Conservation (phyloP, 2,888 invertebrate species). For the Synergus gifuensis region DNA sequence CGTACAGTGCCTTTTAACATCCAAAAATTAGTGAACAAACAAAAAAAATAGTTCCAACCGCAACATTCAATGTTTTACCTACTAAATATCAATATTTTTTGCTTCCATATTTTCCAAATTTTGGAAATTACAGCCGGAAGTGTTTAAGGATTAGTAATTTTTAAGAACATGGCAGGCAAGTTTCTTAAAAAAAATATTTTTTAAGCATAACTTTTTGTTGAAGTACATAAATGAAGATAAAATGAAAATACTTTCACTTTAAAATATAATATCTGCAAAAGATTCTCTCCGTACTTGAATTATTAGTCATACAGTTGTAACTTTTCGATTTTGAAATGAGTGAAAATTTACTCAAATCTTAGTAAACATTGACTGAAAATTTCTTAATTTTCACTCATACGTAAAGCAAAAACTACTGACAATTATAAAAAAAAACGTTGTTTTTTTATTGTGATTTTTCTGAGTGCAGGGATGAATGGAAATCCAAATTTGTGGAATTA, state of each 20-base stretch:
- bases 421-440: background rate
- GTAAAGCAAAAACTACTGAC: background rate
- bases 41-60: background rate
- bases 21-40: background rate
- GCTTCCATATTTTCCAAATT: background rate
- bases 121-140: background rate
- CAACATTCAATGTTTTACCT: background rate
- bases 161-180: conserved; percentile 2
- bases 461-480: too few species aligned
- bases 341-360: too few species aligned
- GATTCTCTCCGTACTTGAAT: too few species aligned
- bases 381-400: too few species aligned
- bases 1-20: background rate
- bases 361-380: too few species aligned
- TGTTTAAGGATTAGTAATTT: background rate
- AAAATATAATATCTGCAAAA: too few species aligned
- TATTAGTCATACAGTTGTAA: too few species aligned
- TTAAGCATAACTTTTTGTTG: background rate
- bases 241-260: too few species aligned
- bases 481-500: too few species aligned
- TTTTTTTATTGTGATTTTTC: background rate
- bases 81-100: background rate
- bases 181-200: background rate
- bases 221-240: too few species aligned
- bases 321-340: too few species aligned